A percentile compares a stretch with the other conserved stretches of the same genome.
phyloP scores from a whole-genome alignment of 2,113 vertebrate species.

The Bungarus multicinctus region DNA sequence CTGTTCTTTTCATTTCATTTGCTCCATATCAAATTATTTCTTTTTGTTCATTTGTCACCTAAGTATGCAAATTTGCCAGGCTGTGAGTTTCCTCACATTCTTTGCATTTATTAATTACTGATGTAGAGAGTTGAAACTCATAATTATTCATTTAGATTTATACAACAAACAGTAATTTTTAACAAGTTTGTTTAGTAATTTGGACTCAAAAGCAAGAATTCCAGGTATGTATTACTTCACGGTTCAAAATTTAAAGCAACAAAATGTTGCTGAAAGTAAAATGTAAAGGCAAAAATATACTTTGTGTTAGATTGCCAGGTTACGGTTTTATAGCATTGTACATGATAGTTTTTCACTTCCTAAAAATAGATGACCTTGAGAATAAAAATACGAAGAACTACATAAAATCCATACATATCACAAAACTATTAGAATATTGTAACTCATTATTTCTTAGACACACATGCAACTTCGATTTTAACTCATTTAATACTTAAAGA shows the following conservation, averaged over 20 bases:
- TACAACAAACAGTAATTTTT: constrained; percentile 15
- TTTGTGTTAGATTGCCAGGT: constrained; percentile 51
- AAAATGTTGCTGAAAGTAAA: constrained; percentile 43
- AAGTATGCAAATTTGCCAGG: neutral
- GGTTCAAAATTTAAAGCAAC: constrained; percentile 46
- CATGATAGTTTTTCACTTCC: constrained; percentile 46
- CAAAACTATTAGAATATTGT: neutral
- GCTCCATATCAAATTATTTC: neutral
- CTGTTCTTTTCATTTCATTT: neutral
- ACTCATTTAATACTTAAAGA: neutral
- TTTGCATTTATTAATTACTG: constrained; percentile 33
- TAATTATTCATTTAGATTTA: constrained; percentile 35
- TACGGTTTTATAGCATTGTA: constrained; percentile 47
- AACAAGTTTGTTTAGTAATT: constrained; percentile 43
- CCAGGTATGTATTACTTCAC: constrained; percentile 32
- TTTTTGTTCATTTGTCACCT: constrained; percentile 19
- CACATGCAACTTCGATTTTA: neutral
- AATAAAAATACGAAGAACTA: neutral
- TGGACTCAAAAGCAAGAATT: constrained; percentile 19
- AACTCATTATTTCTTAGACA: neutral
- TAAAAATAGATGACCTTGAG: constrained; percentile 6
- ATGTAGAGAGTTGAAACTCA: constrained; percentile 7
- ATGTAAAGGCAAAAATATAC: constrained; percentile 43
- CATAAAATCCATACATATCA: neutral
- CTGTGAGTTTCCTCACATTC: neutral